phyloP scores from a whole-genome alignment of 1,140 invertebrate genomes.

The Pogonognathellus flavescens region DNA sequence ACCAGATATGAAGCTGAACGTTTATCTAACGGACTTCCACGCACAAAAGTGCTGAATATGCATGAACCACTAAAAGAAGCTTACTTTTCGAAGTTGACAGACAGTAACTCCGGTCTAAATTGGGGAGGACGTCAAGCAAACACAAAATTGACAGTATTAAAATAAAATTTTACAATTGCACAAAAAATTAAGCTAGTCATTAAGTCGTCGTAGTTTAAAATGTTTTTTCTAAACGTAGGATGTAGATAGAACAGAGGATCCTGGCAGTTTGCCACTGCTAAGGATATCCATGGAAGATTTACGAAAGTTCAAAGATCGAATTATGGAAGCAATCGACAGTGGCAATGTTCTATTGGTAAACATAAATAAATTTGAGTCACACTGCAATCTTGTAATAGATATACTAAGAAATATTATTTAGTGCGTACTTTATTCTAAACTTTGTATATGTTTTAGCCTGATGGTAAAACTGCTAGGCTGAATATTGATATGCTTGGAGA shows the following conservation, averaged over 20 bases:
- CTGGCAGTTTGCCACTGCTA: not conserved
- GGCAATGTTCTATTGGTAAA: slow-evolving; percentile 72
- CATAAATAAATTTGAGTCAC: too few species aligned
- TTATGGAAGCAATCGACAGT: slow-evolving; percentile 81
- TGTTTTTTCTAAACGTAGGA: not conserved
- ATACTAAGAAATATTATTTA: too few species aligned
- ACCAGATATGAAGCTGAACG: slow-evolving; percentile 69
- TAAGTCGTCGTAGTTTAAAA: too few species aligned
- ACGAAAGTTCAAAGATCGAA: slow-evolving; percentile 76
- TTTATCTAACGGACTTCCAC: slow-evolving; percentile 66
- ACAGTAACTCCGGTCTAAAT: slow-evolving; percentile 58
- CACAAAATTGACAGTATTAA: slow-evolving; percentile 58
- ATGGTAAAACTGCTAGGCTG: slow-evolving; percentile 68
- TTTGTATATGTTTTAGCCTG: slow-evolving; percentile 70
- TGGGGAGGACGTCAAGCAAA: slow-evolving; percentile 64
- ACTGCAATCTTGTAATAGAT: too few species aligned
- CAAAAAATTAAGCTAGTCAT: too few species aligned
- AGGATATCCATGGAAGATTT: not conserved
- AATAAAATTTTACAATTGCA: too few species aligned
- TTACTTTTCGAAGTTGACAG: slow-evolving; percentile 67
- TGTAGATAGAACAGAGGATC: slow-evolving; percentile 29
- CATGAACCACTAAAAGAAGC: slow-evolving; percentile 64
- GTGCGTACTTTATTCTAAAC: too few species aligned
- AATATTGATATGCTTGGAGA: slow-evolving; percentile 83
- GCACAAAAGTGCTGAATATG: slow-evolving; percentile 57